Evolutionary conservation across 2,113 vertebrate species (phyloP), one percentile per base, ranked within the genome.

Genomic region (Melanotaenia duboulayi): DNA sequence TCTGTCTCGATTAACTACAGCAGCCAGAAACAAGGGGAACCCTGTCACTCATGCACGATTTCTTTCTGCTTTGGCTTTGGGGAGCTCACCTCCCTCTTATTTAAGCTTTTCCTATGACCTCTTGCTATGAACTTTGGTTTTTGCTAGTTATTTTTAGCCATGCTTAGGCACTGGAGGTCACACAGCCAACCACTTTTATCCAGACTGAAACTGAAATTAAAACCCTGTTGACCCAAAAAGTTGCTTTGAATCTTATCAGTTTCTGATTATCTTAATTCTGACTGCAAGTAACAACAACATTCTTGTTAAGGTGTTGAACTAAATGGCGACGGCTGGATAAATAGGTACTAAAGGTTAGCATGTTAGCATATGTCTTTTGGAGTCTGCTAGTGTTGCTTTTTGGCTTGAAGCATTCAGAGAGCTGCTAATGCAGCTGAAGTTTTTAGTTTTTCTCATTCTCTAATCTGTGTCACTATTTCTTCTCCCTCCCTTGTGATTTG

Each of bases 1-100:
- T 90, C 89, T 89, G 90, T 86, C 84, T 83, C 62, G 46, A 74
- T 80, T 73, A 59, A 46, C 64, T 13, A 22, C 59, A 12, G 23
- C 59, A 50, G 85, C 86, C 78, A 83, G 82, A 63, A 58, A 72
- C 57, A 37, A 8, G 63, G 78, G 67, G 65, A 78, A 78, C 60
- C 78, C 79, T 78, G 74, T 74, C 75, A 80, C 59, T 75, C 57
- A 73, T 70, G 54, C 81, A 84, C 55, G 20, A 48, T 68, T 84
- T 79, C 74, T 80, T 56, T 70, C 51, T 48, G 52, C 64, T 78
- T 32, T 22, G 51, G 67, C 69, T 60, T 76, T 59, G 22, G 71
- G 72, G 70, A 48, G 14, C 39, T 28, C 9, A 23, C 25, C 32
- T 69, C 37, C 16, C 16, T 24, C 17, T 62, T n/a, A 25, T 56